Conservation (phyloP, 2,888 invertebrate species). For the Allophyes oxyacanthae region DNA sequence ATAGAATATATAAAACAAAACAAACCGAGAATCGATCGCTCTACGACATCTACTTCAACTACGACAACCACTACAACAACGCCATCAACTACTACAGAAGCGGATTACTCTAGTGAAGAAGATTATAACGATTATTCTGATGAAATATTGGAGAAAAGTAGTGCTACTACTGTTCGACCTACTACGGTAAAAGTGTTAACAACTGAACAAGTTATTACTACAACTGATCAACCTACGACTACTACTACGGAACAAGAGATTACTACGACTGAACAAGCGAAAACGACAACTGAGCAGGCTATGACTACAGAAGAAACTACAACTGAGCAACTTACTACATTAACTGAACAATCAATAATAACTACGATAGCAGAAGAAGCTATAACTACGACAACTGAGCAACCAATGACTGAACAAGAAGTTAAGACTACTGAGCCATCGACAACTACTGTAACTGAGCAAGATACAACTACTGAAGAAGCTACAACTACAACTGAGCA, state of each 20-base stretch:
- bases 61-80: constrained; percentile 12
- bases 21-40: constrained; percentile 49
- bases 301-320: no score
- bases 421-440: neutral
- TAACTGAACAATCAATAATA: no score
- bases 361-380: no score
- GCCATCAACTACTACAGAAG: neutral
- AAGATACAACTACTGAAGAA: constrained; percentile 20
- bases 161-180: no score
- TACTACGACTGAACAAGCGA: no score
- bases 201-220: constrained; percentile 1
- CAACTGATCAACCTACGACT: no score
- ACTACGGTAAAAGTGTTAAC: neutral
- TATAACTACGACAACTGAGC: constrained; percentile 1
- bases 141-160: neutral
- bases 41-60: constrained; percentile 37
- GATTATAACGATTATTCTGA: constrained; percentile 8
- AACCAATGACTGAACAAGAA: constrained; percentile 17
- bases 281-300: no score
- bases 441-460: constrained; percentile 3
- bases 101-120: constrained; percentile 7
- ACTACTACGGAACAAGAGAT: no score
- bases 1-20: constrained; percentile 65
- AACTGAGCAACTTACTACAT: no score
- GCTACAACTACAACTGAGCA: constrained; percentile 14